A percentile compares a stretch with the other conserved stretches of the same genome.
These are phyloP conservation scores for Morbakka virulenta DNA, from an alignment of 30 jellyfish, hydroid and myxozoan genomes.

Conservation along the genomic window DNA sequence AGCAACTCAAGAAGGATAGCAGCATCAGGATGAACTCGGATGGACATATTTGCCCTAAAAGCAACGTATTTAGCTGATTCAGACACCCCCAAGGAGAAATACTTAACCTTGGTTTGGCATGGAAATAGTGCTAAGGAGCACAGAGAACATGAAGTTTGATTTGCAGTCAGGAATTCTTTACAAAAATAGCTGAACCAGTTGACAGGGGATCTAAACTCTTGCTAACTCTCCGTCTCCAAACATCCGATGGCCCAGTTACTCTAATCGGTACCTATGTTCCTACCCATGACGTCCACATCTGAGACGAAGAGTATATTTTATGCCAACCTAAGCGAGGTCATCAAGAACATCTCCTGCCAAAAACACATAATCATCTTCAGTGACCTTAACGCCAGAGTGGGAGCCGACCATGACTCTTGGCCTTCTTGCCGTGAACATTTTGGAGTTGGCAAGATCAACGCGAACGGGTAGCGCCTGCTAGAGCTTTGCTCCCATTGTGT, in stretches of 20 bases:
- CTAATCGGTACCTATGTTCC: not conserved
- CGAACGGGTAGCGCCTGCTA: not conserved
- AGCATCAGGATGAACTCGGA: too few species aligned
- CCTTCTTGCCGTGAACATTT: too few species aligned
- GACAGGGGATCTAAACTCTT: not conserved
- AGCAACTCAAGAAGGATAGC: too few species aligned
- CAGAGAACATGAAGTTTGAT: not conserved
- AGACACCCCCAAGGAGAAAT: too few species aligned
- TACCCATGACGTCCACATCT: not conserved
- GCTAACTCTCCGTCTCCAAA: not conserved
- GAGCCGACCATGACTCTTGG: not conserved
- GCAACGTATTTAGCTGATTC: too few species aligned
- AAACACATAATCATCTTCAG: too few species aligned
- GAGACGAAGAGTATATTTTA: not conserved
- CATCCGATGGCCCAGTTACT: not conserved
- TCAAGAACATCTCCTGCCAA: not conserved
- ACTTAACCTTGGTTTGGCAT: not conserved
- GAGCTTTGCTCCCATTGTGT: not conserved
- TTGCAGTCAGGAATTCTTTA: not conserved
- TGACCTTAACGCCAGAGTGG: too few species aligned
- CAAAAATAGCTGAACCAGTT: not conserved
- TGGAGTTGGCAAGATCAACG: too few species aligned
- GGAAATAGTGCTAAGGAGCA: not conserved
- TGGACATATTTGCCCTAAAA: too few species aligned
- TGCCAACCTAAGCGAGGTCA: not conserved